Evolutionary conservation across 2,113 vertebrate genomes (phyloP).

Genomic region (Gadus macrocephalus): DNA sequence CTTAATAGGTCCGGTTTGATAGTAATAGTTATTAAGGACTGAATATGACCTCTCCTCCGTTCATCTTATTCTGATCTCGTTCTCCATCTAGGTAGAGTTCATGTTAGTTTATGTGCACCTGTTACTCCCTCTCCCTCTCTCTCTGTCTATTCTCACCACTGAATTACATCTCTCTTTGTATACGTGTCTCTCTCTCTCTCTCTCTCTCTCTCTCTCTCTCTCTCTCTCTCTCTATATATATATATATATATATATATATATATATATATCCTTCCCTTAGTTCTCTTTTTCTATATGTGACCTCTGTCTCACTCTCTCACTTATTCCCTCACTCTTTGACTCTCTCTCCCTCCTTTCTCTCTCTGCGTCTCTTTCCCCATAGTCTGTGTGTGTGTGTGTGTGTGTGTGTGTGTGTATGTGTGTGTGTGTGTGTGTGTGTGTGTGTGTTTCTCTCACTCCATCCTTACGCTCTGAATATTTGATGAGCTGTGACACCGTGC

Average conservation of each 20-base stretch:
- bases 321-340: constrained; percentile 9
- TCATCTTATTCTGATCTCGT: too few species aligned
- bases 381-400: constrained; percentile 26
- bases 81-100: too few species aligned
- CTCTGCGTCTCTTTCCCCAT: constrained; percentile 48
- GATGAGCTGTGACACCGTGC: constrained; percentile 76
- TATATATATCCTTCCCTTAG: too few species aligned
- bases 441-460: constrained; percentile 3
- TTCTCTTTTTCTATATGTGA: too few species aligned
- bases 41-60: too few species aligned
- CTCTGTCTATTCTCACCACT: background rate
- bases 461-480: constrained; percentile 84
- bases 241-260: background rate
- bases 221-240: constrained; percentile 19
- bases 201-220: constrained; percentile 21
- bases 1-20: too few species aligned
- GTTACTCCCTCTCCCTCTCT: background rate
- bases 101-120: background rate
- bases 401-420: background rate
- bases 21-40: too few species aligned
- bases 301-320: constrained; percentile 37
- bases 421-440: background rate
- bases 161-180: background rate
- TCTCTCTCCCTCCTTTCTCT: background rate
- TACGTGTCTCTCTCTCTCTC: background rate